phyloP scores from a whole-genome alignment of 2,888 invertebrate genomes.

The Elmis aenea region DNA sequence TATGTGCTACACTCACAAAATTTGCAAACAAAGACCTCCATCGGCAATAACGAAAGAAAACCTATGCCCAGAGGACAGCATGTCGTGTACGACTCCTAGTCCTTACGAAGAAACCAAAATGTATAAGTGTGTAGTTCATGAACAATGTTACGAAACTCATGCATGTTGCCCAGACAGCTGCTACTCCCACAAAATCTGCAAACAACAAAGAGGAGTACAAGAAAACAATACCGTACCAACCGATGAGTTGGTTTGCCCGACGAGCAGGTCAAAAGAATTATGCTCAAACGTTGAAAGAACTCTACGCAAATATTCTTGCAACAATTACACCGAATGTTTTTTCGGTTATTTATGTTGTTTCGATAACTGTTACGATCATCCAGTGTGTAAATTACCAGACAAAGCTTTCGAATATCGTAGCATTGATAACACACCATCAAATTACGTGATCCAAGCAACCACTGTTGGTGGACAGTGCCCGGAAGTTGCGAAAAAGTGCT shows the following conservation, averaged over 20 bases:
- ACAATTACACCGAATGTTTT: constrained; percentile 6
- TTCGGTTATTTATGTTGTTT: constrained; percentile 13
- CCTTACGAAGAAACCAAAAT: neutral
- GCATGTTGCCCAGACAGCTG: constrained; percentile 6
- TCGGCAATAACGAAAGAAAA: constrained; percentile 1
- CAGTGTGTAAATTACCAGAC: constrained; percentile 8
- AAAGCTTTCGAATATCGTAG: constrained; percentile 1
- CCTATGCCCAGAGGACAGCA: constrained; percentile 2
- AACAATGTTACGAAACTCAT: neutral
- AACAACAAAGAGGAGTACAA: neutral
- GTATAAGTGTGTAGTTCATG: neutral
- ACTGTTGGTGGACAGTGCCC: constrained; percentile 1
- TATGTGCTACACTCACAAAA: constrained; percentile 3
- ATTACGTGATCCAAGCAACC: neutral
- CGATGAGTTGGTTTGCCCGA: constrained; percentile 1
- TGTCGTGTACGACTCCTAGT: neutral
- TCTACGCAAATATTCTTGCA: constrained; percentile 6
- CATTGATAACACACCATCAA: neutral
- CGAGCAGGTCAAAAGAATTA: neutral
- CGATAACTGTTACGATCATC: constrained; percentile 11
- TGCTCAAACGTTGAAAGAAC: constrained; percentile 2
- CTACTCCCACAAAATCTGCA: constrained; percentile 7
- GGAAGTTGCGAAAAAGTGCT: neutral
- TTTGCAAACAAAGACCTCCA: constrained; percentile 13
- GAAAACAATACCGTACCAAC: neutral